phyloP scores from a whole-genome alignment of 2,113 vertebrate genomes.

The Pachycephala philippinensis region DNA sequence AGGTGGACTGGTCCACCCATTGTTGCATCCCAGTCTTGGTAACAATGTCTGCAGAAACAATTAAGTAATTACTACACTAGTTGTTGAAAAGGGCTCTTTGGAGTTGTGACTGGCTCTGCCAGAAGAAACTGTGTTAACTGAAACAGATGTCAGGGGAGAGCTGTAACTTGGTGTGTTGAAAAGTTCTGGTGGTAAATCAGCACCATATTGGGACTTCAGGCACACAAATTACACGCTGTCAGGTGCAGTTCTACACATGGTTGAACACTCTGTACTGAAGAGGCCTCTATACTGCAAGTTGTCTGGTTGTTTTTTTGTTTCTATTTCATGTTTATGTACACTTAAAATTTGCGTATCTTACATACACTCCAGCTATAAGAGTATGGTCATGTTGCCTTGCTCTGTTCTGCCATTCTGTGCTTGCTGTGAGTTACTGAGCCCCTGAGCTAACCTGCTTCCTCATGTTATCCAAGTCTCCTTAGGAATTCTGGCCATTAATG shows the following conservation, averaged over 20 bases:
- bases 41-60: background rate
- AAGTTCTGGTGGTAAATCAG: background rate
- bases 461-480: constrained; percentile 80
- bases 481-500: constrained; percentile 87
- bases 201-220: rapidly evolving
- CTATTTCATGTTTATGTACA: background rate
- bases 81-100: background rate
- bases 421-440: background rate
- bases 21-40: background rate
- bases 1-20: background rate
- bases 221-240: background rate
- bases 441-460: background rate
- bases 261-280: background rate
- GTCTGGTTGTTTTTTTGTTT: background rate
- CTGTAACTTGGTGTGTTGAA: background rate
- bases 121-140: background rate
- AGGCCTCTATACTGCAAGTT: background rate
- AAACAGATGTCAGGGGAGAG: background rate
- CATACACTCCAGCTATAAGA: background rate
- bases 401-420: background rate
- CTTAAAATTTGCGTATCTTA: background rate
- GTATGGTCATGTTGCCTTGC: background rate
- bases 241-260: background rate
- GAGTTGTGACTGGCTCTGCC: background rate
- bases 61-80: background rate